Base-by-base conservation (phyloP, 2,797 vertebrate genomes). In the Thunnus albacares region DNA sequence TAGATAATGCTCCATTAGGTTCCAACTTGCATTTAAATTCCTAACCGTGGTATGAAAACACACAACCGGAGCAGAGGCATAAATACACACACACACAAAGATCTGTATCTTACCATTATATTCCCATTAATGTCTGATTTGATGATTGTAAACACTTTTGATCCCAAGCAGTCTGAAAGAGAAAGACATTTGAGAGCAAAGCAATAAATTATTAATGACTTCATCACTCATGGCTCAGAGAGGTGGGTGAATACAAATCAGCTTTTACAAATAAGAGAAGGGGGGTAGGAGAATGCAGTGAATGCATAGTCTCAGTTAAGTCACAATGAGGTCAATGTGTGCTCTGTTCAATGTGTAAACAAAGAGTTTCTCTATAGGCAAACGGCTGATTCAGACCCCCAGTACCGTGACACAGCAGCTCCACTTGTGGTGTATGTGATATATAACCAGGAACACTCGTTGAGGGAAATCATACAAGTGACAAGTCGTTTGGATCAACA, bases 91-190 rank as follows among this genome's bases (percentile, higher is more conserved):
- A 45, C 43, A 45, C 43, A 45, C 43, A 45, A 2, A 49, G 11
- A 30, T 20, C 13, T 22, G 20, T 9, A 33, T 65, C 75, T 80
- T 93, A 98, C 98, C 89, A 94, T 96, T 85, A 99, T 99, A 83
- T 99, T 99, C 53, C 97, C 97, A 20, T 90, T 93, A 53, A 99
- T 96, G 88, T 99, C 98, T 0, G 97, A 96, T 90, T 99, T 99
- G 93, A 99, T 97, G 0, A 97, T 89, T 0, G 95, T 94, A 81
- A 99, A 99, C 38, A 99, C 95, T 14, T 93, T 95, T 20, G 97
- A 96, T 33, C 97, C 98, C 52, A 99, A 92, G 90, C 97, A 99
- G 85, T 99, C 98, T 99, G 80, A 41, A 89, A 92, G 67, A 83
- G n/a, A 75, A 72, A 78, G 85, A 89, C 60, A 87, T 83, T 60